Conservation (phyloP, 2,113 vertebrate species). For the Cheirogaleus medius region DNA sequence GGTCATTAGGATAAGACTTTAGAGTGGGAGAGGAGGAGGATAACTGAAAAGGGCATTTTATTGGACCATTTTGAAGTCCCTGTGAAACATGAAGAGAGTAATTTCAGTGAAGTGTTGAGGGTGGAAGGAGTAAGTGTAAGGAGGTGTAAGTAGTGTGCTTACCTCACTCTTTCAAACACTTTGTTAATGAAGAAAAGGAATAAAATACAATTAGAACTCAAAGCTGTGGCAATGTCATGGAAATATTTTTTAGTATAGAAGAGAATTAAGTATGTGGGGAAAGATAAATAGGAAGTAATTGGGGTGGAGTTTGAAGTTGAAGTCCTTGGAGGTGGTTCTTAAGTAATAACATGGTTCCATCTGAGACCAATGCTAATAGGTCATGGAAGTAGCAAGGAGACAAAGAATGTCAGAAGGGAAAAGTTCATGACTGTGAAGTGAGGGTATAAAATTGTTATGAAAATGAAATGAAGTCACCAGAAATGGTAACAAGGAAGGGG, state of each 20-base stretch:
- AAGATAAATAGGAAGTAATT: background rate
- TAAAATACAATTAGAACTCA: conserved; percentile 12
- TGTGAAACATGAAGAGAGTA: background rate
- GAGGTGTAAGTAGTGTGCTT: background rate
- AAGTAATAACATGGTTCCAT: background rate
- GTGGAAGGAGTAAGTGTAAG: background rate
- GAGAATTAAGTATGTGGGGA: background rate
- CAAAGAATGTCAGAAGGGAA: background rate
- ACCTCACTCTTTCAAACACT: background rate
- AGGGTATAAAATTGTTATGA: background rate
- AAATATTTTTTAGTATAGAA: background rate
- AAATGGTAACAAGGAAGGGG: background rate
- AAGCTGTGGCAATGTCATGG: background rate
- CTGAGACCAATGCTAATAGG: background rate
- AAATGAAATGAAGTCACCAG: background rate
- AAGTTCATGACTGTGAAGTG: background rate
- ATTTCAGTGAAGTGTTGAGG: background rate
- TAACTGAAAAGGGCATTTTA: background rate
- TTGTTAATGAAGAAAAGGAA: conserved; percentile 8
- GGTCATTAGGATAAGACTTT: background rate
- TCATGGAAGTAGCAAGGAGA: background rate
- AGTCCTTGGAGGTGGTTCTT: background rate
- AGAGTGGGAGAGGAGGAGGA: background rate
- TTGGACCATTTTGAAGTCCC: background rate
- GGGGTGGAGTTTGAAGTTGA: background rate